phyloP scores from a whole-genome alignment of 2,113 vertebrate genomes.

The Rhea pennata region DNA sequence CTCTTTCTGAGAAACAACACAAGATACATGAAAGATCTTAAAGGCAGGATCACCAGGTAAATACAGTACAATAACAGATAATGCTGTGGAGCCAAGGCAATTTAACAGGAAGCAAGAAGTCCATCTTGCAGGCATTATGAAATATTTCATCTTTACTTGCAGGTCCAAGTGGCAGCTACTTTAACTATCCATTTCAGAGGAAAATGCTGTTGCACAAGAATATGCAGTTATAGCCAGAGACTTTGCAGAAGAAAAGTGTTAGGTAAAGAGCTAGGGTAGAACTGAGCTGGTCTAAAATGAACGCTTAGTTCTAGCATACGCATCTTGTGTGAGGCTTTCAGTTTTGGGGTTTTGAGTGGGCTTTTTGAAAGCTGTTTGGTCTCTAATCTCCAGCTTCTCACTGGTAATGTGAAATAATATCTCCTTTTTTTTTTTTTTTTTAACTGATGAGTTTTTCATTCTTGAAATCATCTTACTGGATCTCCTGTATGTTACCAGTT shows the following conservation, averaged over 20 bases:
- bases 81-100: background rate
- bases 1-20: background rate
- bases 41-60: background rate
- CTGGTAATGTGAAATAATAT: background rate
- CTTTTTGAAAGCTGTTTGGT: background rate
- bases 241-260: background rate
- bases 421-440: background rate
- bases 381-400: background rate
- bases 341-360: background rate
- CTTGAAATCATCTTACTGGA: background rate
- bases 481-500: background rate
- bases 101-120: background rate
- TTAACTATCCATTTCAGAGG: background rate
- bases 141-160: background rate
- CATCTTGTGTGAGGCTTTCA: background rate
- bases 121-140: background rate
- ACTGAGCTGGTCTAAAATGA: background rate
- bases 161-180: background rate
- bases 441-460: background rate
- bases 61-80: background rate
- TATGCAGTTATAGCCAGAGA: background rate
- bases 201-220: background rate
- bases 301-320: background rate
- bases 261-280: background rate
- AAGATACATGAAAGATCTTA: background rate